These are phyloP conservation scores for Aurelia sp. DNA, from an alignment of 30 jellyfish, hydroid and myxozoan genomes.

Conservation along the genomic window DNA sequence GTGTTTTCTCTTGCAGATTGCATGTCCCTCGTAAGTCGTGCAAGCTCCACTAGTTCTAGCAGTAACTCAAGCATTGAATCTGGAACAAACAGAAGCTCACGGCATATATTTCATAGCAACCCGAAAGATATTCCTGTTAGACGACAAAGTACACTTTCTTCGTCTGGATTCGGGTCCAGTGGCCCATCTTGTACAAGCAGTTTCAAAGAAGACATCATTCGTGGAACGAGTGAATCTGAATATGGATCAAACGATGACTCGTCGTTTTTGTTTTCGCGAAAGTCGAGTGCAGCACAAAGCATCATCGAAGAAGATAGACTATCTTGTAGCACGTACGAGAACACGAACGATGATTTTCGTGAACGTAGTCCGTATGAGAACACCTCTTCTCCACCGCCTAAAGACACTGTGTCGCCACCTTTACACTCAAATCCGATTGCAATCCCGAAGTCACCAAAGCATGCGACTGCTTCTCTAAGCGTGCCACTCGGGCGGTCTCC, in stretches of 20 bases:
- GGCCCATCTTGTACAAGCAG: constrained; percentile 70
- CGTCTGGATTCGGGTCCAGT: constrained; percentile 67
- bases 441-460: constrained; percentile 32
- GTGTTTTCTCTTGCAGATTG: constrained; percentile 16
- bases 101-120: constrained; percentile 21
- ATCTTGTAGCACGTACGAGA: constrained; percentile 47
- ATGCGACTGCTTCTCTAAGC: background rate
- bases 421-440: constrained; percentile 51
- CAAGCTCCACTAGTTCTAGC: constrained; percentile 71
- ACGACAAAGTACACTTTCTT: constrained; percentile 66
- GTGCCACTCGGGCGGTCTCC: constrained; percentile 1
- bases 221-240: constrained; percentile 43
- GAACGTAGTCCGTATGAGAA: constrained; percentile 20
- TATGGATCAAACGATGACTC: constrained; percentile 59
- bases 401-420: background rate
- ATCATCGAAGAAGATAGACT: constrained; percentile 23
- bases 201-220: constrained; percentile 48
- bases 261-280: constrained; percentile 11
- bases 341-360: constrained; percentile 4
- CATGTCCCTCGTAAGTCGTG: constrained; percentile 61
- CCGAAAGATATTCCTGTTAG: constrained; percentile 58
- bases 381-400: constrained; percentile 1
- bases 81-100: constrained; percentile 4
- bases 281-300: constrained; percentile 13
- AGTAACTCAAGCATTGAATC: constrained; percentile 64